Evolutionary conservation across 2,113 vertebrate genomes (phyloP), one percentile per base, ranked within the genome.

Genomic region (Thalassarche chlororhynchos): DNA sequence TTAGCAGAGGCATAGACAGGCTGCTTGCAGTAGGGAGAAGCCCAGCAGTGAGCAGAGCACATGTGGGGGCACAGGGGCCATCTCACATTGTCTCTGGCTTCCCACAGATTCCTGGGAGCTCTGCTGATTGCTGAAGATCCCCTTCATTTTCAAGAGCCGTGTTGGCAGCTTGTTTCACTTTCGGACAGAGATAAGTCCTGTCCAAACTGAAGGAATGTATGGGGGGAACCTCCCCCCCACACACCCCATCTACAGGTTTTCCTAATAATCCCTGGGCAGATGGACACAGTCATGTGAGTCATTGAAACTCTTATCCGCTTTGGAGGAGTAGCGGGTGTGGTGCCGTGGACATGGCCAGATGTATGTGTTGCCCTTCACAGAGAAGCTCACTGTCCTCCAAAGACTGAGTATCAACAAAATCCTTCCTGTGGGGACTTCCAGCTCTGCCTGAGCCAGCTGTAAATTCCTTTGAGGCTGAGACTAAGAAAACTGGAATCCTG

Each of bases 401-500:
- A 95, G 76, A 75, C 89, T 44, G 60, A 96, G 5, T 92, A 95
- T 88, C 84, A 97, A 96, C 87, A 96, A 96, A 93, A 94, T 40
- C 71, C 71, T 94, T 96, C 90, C 72, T 90, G 85, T 61, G 60
- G 66, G 93, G 97, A 94, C 96, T 97, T 96, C 91, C 89, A 96
- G 74, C 62, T 93, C 77, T 96, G 69, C 40, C 54, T 0, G 4
- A 83, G 81, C 88, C 97, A 97, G 93, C 91, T 97, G 90, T 90
- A 75, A 94, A 94, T 90, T 87, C 94, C 54, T 17, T 84, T 96
- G 93, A 95, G 95, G 94, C 51, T 74, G 55, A 91, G 94, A 98
- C 92, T 97, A 98, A 97, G 87, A 94, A 36, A 93, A 74, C 32
- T 84, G 97, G 95, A 98, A 97, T 98, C 96, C 92, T 95, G 92